These are phyloP conservation scores for Meles meles DNA, from an alignment of 2,113 vertebrate genomes.

Conservation along the genomic window DNA sequence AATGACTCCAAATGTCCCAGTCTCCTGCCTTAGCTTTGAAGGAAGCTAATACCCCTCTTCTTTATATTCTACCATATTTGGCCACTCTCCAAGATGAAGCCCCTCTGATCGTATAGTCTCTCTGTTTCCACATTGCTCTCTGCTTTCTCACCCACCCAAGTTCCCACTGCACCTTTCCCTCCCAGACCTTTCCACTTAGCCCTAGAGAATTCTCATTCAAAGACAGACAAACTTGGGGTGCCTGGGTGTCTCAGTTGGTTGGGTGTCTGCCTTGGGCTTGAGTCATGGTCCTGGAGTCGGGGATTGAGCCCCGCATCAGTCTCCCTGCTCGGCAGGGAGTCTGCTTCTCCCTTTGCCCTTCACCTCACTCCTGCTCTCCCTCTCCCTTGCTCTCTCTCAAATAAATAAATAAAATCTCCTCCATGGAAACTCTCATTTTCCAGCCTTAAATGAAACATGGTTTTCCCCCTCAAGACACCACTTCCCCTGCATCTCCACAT, in stretches of 20 bases:
- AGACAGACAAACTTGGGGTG: background rate
- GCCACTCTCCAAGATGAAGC: background rate
- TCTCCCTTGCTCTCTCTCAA: too few species aligned
- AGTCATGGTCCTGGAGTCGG: too few species aligned
- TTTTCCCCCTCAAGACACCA: background rate
- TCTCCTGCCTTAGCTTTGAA: slow-evolving; percentile 11
- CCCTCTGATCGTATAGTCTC: background rate
- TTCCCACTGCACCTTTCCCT: background rate
- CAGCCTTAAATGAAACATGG: slow-evolving; percentile 1
- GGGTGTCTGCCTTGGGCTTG: too few species aligned
- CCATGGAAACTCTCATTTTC: background rate
- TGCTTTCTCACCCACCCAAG: background rate
- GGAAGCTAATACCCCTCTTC: background rate
- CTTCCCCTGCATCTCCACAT: background rate
- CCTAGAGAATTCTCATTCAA: background rate
- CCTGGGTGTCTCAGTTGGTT: too few species aligned
- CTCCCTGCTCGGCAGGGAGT: too few species aligned
- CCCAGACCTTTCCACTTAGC: background rate
- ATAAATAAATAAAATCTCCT: background rate
- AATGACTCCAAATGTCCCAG: background rate
- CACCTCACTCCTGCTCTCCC: too few species aligned
- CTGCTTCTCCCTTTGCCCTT: too few species aligned
- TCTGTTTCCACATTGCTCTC: background rate
- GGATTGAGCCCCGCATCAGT: too few species aligned
- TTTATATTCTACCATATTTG: background rate